Base-by-base conservation (phyloP, 2,113 vertebrate species). In the Mystacornis crossleyi region DNA sequence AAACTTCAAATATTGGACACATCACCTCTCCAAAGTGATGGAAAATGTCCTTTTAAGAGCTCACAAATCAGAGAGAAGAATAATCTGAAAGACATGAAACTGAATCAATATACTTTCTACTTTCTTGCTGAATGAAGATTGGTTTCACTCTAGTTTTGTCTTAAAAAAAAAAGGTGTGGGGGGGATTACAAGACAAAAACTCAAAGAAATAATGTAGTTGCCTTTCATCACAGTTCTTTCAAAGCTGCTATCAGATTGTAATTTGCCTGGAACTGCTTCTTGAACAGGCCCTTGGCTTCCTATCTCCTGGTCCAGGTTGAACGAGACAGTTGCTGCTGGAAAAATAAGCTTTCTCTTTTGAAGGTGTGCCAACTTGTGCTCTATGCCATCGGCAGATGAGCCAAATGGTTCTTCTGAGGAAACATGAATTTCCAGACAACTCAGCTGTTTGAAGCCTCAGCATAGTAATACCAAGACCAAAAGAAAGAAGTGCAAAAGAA, bases 341-440 rank as follows among this genome's bases (percentile, higher is more conserved):
- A 77, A 96, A 93, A 94, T 83, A 93, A 96, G 55, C 24, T 81
- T 81, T 86, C 58, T 91, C 73, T 67, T 78, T 79, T 78, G 81
- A 64, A 79, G 67, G 4, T 13, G 53, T 89, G 91, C 93, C 94
- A 95, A 2, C 36, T 28, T 71, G 25, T 45, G 45, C 16, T 86
- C 60, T 89, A 61, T 94, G 86, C 77, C 65, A 75, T 75, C 83
- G 87, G 78, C 43, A 84, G 75, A 36, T 51, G 50, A 90, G 83
- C 80, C 80, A 96, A 95, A 87, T 64, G 25, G 10, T 75, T 95
- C 73, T 95, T 95, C 53, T 81, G 91, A 93, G 89, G 61, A 91
- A 95, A 96, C 50, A 89, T 2, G 29, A 74, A 89, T 93, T 97
- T 96, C 69, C 61, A 93, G 84, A 69, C 73, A 65, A 55, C 40